These are phyloP conservation scores for Lasioglossum calceatum DNA, from an alignment of 2,888 invertebrate genomes.

Conservation along the genomic window DNA sequence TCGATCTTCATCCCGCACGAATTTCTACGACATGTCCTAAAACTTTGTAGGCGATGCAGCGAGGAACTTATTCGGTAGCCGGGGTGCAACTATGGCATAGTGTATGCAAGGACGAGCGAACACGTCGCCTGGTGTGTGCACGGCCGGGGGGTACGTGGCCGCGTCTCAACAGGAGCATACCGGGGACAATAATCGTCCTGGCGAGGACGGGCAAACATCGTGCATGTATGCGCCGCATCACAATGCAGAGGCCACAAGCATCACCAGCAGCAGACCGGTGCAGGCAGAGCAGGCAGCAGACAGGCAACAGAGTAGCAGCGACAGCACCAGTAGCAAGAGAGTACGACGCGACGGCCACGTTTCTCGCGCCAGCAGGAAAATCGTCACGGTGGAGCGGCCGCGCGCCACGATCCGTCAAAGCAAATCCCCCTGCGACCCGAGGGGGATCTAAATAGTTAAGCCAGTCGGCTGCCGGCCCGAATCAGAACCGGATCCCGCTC, in stretches of 20 bases:
- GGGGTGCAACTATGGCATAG: neutral
- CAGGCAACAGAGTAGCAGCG: neutral
- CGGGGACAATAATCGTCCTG: slow-evolving; percentile 70
- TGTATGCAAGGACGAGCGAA: neutral
- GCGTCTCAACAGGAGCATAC: slow-evolving; percentile 28
- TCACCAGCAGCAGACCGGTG: neutral
- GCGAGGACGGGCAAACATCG: slow-evolving; percentile 58
- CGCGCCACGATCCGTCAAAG: neutral
- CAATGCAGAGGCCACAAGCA: slow-evolving; percentile 46
- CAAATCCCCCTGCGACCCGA: neutral
- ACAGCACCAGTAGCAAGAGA: neutral
- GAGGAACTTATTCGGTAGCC: neutral
- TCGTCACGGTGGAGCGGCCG: slow-evolving; percentile 44
- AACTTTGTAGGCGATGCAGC: neutral
- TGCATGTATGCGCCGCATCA: slow-evolving; percentile 58
- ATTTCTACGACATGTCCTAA: neutral
- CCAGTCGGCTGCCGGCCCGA: neutral
- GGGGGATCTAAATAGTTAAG: slow-evolving; percentile 3
- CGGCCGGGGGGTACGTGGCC: neutral
- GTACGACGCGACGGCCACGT: neutral
- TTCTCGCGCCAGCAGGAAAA: slow-evolving; percentile 41
- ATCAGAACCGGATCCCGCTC: neutral
- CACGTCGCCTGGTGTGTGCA: neutral
- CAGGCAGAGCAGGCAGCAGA: neutral
- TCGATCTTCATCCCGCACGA: neutral